Percentiles rank a stretch among this genome's conserved stretches.
These are phyloP conservation scores for Sebastes wilsoni DNA, from an alignment of 2,797 vertebrate genomes.

Conservation along the genomic window DNA sequence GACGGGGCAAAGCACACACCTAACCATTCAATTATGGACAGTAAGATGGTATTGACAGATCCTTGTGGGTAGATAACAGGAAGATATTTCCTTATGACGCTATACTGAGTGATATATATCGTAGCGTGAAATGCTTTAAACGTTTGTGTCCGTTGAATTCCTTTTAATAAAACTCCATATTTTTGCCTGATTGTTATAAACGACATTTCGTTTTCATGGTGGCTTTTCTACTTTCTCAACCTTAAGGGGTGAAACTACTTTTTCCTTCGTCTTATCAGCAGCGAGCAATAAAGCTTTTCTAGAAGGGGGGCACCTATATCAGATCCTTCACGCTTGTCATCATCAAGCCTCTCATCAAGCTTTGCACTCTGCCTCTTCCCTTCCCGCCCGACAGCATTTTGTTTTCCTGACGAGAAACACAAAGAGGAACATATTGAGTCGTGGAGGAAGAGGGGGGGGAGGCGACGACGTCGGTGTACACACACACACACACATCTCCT, in stretches of 20 bases:
- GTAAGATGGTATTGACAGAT: conserved; percentile 52
- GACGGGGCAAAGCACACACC: conserved; percentile 53
- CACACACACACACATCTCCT: conserved; percentile 65
- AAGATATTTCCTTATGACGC: conserved; percentile 24
- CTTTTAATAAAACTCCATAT: conserved; percentile 34
- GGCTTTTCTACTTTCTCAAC: conserved; percentile 37
- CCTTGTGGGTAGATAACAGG: conserved; percentile 23
- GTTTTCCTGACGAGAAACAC: conserved; percentile 71
- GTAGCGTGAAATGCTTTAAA: conserved; percentile 12
- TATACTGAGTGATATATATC: conserved; percentile 18
- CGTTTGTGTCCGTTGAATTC: conserved; percentile 18
- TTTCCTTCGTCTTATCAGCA: conserved; percentile 52
- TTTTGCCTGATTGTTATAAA: conserved; percentile 45
- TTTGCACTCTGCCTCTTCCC: conserved; percentile 41
- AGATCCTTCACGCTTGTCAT: conserved; percentile 69
- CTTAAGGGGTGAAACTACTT: conserved; percentile 46
- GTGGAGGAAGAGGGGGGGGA: conserved; percentile 4
- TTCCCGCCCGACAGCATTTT: conserved; percentile 67
- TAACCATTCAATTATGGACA: conserved; percentile 66
- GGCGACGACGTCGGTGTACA: conserved; percentile 34
- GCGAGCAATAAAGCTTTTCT: conserved; percentile 49
- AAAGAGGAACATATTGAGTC: conserved; percentile 67
- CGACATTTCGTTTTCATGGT: conserved; percentile 12
- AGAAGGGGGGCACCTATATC: conserved; percentile 60
- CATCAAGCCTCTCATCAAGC: conserved; percentile 69